These are phyloP conservation scores for Chloroceryle aenea DNA, from an alignment of 2,113 vertebrate species.

Conservation along the genomic window DNA sequence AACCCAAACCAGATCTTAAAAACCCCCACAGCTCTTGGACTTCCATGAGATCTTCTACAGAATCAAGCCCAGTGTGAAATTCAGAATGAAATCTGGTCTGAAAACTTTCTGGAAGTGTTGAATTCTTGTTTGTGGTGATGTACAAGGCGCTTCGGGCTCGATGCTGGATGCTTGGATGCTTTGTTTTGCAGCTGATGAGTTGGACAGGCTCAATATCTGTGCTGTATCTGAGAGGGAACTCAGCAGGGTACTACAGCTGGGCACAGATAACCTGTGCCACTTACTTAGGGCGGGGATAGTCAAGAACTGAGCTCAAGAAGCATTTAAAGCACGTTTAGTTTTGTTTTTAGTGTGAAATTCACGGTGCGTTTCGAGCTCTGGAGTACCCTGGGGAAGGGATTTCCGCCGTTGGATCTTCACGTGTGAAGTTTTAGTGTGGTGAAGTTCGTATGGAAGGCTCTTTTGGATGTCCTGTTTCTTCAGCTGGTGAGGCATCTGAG, in stretches of 20 bases:
- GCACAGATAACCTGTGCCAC: neutral
- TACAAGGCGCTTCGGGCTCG: neutral
- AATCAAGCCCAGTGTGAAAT: neutral
- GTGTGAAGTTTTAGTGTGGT: fast-evolving
- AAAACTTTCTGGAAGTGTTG: neutral
- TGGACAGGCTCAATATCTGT: neutral
- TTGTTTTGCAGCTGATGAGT: neutral
- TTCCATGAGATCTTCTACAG: fast-evolving
- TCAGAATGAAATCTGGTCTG: neutral
- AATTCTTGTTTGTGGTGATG: neutral
- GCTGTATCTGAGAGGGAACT: neutral
- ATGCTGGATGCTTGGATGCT: fast-evolving
- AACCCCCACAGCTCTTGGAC: neutral
- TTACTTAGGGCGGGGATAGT: neutral
- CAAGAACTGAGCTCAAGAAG: neutral
- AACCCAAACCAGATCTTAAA: too few species aligned
- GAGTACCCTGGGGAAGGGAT: neutral
- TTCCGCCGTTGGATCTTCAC: neutral
- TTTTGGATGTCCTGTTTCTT: neutral
- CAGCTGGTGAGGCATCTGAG: neutral
- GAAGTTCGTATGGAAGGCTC: fast-evolving
- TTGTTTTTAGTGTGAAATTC: neutral
- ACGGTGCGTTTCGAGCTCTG: neutral
- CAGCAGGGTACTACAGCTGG: neutral
- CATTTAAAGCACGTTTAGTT: neutral